phyloP scores from a whole-genome alignment of 2,113 vertebrate genomes.

The Brachirus orientalis region DNA sequence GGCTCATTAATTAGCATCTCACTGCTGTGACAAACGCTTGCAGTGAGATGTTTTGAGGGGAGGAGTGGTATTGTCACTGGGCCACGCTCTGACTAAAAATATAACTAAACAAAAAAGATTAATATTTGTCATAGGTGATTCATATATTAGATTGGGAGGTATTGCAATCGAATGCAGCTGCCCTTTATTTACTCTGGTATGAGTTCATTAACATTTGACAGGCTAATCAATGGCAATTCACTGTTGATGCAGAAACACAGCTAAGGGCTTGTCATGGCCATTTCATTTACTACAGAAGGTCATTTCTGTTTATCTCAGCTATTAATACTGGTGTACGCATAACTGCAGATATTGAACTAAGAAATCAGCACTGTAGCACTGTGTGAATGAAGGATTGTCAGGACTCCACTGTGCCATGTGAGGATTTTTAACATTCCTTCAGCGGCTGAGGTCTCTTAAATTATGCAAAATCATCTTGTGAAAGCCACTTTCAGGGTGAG shows the following conservation, averaged over 20 bases:
- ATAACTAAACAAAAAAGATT: slow-evolving; percentile 7
- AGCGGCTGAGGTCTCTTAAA: slow-evolving; percentile 56
- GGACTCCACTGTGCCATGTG: slow-evolving; percentile 10
- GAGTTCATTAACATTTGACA: slow-evolving; percentile 33
- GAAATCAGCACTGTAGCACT: slow-evolving; percentile 12
- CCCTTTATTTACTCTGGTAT: background rate
- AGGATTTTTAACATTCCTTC: slow-evolving; percentile 37
- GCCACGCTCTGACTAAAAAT: background rate
- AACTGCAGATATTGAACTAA: slow-evolving; percentile 26
- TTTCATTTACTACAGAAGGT: slow-evolving; percentile 37
- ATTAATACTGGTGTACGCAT: slow-evolving; percentile 14
- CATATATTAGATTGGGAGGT: slow-evolving; percentile 8
- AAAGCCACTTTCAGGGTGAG: slow-evolving; percentile 28
- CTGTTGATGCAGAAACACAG: slow-evolving; percentile 13
- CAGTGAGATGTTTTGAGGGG: background rate
- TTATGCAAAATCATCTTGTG: slow-evolving; percentile 53
- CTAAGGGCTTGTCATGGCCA: slow-evolving; percentile 2
- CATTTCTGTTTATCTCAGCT: slow-evolving; percentile 13
- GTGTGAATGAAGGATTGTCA: slow-evolving; percentile 36
- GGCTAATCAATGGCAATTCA: slow-evolving; percentile 36
- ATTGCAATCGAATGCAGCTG: slow-evolving; percentile 15
- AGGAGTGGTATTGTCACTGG: background rate
- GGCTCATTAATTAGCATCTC: slow-evolving; percentile 36
- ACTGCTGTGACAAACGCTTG: slow-evolving; percentile 13
- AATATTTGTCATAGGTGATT: slow-evolving; percentile 2